Base-by-base conservation (phyloP, 2,113 vertebrate species). In the Nymphicus hollandicus region DNA sequence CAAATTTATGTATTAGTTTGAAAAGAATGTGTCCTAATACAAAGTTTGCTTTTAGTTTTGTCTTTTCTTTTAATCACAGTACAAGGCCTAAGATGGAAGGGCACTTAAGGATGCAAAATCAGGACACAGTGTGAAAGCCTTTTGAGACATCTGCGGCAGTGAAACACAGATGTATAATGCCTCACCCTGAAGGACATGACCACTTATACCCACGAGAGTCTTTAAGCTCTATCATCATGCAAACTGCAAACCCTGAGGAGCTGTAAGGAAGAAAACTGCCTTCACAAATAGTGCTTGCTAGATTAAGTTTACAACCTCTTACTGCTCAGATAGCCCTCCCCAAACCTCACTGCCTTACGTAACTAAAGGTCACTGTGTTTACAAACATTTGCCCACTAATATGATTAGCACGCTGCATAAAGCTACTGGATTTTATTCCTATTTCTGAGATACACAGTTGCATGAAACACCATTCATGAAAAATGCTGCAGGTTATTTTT, bases 171-270 rank as follows among this genome's bases (percentile, higher is more conserved):
- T 66, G 56, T 22, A 14, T 2, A 20, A 25, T 14, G 22, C 8
- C 81, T 50, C 18, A 2, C 16, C 28, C 12, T 11, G 56, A 18
- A 65, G 71, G 56, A 27, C 28, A 8, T 2, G 1, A 53, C 35
- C 37, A 23, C 47, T 39, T 17, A 11, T 53, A 17, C 23, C 44
- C 71, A 9, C 1, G 0, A 14, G 7, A 53, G 23, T 37, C 49
- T 64, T 11, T 0, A 7, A 65, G 17, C 60, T 73, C 63, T 5
- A 0, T 6, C 2, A 0, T 12, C 4, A 0, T 28, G 23, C 39
- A 20, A 31, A 71, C 10, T 4, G 20, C 33, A 13, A 8, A 22
- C 35, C 53, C 66, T 3, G 35, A 56, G 58, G 50, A 81, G 44
- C 29, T 37, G 1, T 11, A 9, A 31, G 61, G n/a, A 79, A 23